Evolutionary conservation across 2,888 invertebrate genomes (phyloP).

Genomic region (Drymonia ruficornis): DNA sequence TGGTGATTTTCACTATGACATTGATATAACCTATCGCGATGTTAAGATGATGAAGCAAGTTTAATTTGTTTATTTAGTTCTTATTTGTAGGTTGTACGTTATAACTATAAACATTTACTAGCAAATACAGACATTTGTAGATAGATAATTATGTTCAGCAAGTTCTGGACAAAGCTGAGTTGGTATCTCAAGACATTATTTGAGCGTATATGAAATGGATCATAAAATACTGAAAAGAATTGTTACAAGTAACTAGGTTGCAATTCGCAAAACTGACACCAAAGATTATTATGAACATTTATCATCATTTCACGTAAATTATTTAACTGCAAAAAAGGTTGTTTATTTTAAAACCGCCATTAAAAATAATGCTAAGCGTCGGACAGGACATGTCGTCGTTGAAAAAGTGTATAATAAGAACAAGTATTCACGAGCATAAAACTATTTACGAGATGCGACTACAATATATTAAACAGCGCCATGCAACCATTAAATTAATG

Average conservation of each 20-base stretch:
- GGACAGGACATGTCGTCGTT: slow-evolving; percentile 24
- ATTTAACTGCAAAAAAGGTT: slow-evolving; percentile 16
- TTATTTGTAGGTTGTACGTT: too few species aligned
- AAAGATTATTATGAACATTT: neutral
- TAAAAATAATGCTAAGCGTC: slow-evolving; percentile 32
- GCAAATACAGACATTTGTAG: too few species aligned
- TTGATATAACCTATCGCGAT: slow-evolving; percentile 47
- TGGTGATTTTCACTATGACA: slow-evolving; percentile 53
- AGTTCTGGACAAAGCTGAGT: too few species aligned
- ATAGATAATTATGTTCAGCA: too few species aligned
- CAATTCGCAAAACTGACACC: neutral
- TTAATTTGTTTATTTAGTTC: neutral
- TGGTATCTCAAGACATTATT: too few species aligned
- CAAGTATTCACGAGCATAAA: slow-evolving; percentile 34
- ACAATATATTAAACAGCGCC: slow-evolving; percentile 50
- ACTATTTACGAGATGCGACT: slow-evolving; percentile 43
- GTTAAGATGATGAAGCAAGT: slow-evolving; percentile 19
- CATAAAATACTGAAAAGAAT: too few species aligned
- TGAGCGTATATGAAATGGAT: too few species aligned
- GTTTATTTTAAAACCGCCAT: slow-evolving; percentile 27
- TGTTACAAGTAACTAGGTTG: neutral
- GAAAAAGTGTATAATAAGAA: slow-evolving; percentile 32
- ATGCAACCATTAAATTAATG: slow-evolving; percentile 49
- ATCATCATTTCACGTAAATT: slow-evolving; percentile 4
- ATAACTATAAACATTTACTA: too few species aligned